phyloP scores from a whole-genome alignment of 2,113 vertebrate genomes.

The Pelvicachromis taeniatus region DNA sequence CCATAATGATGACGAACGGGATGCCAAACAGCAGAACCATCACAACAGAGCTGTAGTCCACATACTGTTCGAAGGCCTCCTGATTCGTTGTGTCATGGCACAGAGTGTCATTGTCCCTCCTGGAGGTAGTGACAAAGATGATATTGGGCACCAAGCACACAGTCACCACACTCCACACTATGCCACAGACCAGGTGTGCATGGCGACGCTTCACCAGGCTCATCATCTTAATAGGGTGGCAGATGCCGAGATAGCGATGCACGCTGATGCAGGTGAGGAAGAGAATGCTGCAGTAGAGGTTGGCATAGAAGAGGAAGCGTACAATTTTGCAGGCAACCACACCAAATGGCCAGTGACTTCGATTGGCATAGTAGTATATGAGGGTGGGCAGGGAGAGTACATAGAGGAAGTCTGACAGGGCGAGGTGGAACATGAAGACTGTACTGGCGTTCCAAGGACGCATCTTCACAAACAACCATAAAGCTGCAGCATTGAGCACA shows the following conservation, averaged over 20 bases:
- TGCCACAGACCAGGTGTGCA: slow-evolving; percentile 75
- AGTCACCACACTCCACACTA: slow-evolving; percentile 77
- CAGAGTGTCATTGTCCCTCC: slow-evolving; percentile 76
- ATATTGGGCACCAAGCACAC: slow-evolving; percentile 86
- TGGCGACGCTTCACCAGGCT: slow-evolving; percentile 75
- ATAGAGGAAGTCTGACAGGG: slow-evolving; percentile 85
- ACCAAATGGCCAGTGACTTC: slow-evolving; percentile 89
- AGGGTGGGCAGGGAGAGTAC: slow-evolving; percentile 88
- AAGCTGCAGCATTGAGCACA: slow-evolving; percentile 78
- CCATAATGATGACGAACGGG: slow-evolving; percentile 82
- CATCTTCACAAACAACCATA: slow-evolving; percentile 88
- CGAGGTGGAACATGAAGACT: slow-evolving; percentile 90
- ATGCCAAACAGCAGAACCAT: slow-evolving; percentile 87
- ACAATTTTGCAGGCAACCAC: slow-evolving; percentile 79
- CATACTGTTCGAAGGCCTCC: slow-evolving; percentile 77
- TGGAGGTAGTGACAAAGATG: slow-evolving; percentile 85
- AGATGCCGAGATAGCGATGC: slow-evolving; percentile 89
- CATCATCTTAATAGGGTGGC: slow-evolving; percentile 83
- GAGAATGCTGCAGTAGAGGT: slow-evolving; percentile 94
- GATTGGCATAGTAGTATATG: slow-evolving; percentile 89
- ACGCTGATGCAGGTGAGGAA: slow-evolving; percentile 93
- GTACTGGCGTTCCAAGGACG: slow-evolving; percentile 87
- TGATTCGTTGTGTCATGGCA: slow-evolving; percentile 91
- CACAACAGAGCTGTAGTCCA: slow-evolving; percentile 82
- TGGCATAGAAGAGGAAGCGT: slow-evolving; percentile 90